Base-by-base conservation (phyloP, 2,797 vertebrate genomes). In the Epinephelus awoara region DNA sequence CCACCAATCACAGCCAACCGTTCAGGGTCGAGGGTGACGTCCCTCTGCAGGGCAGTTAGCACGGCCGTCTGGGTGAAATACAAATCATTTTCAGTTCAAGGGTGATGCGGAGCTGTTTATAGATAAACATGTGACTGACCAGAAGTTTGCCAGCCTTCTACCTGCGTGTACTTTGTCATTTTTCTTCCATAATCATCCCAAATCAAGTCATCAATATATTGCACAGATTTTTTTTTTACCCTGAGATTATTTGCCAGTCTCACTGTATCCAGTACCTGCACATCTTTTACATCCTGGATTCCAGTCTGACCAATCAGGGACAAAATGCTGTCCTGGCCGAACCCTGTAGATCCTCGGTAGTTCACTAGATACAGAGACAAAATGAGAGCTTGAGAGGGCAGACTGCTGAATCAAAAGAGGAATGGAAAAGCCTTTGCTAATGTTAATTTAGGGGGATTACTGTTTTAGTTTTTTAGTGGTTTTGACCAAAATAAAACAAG, bases 331-430 rank as follows among this genome's bases (percentile, higher is more conserved):
- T 96, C 95, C 91, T 97, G 97, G 8, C 97, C 96, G 0, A 97
- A 97, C 63, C 97, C 97, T 34, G 96, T 95, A 66, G 96, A 97
- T 67, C 96, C 97, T 0, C 96, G 89, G 70, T 97, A 97, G 87
- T 97, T 97, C 72, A 95, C 94, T 95, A 59, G 2, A 59, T 18
- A 74, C 18, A 83, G 29, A 85, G 23, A 71, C 8, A 59, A 11
- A 81, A 3, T 69, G 14, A 49, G 3, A 13, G 15, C 52, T 0
- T 46, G 3, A 46, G 17, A 52, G 17, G 2, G 8, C 65, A 5
- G 14, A 42, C 11, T 0, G 0, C 1, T 6, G 17, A 47, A 44
- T 47, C 14, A 52, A 55, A 67, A 38, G 5, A 49, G 2, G 50
- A 68, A 46, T 6, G n/a, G 19, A 54, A 66, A 61, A 49, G 10